A percentile compares a stretch with the other conserved stretches of the same genome.
These are phyloP conservation scores for Eonycteris spelaea DNA, from an alignment of 2,113 vertebrate species.

Conservation along the genomic window DNA sequence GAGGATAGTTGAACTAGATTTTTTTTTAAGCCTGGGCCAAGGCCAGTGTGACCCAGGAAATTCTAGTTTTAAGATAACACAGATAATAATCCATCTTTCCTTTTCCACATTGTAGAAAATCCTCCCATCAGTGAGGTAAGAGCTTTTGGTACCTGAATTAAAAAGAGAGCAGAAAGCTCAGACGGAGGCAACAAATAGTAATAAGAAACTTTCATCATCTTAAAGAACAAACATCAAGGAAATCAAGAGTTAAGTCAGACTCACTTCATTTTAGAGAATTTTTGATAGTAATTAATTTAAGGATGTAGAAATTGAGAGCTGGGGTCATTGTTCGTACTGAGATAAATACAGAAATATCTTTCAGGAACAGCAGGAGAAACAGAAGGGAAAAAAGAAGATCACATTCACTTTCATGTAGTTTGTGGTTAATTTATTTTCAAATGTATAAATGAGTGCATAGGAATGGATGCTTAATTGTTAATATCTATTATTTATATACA, in stretches of 20 bases:
- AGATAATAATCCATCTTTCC: background rate
- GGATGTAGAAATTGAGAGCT: slow-evolving; percentile 70
- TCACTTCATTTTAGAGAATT: slow-evolving; percentile 59
- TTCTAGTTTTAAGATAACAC: background rate
- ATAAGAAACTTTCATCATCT: background rate
- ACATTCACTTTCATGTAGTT: slow-evolving; percentile 75
- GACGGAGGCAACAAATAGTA: background rate
- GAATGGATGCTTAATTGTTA: slow-evolving; percentile 86
- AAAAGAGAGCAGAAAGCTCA: background rate
- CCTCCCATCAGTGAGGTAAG: background rate
- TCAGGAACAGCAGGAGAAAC: slow-evolving; percentile 79
- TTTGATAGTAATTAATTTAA: slow-evolving; percentile 81
- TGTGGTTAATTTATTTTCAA: slow-evolving; percentile 85
- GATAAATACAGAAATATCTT: slow-evolving; percentile 75
- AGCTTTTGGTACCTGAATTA: background rate
- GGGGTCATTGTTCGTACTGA: slow-evolving; percentile 79
- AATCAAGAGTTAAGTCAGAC: slow-evolving; percentile 63
- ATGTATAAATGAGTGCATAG: slow-evolving; percentile 82
- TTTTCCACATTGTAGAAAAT: background rate
- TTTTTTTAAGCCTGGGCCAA: slow-evolving; percentile 53
- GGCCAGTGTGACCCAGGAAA: background rate
- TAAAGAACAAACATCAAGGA: slow-evolving; percentile 51
- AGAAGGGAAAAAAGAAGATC: slow-evolving; percentile 77
- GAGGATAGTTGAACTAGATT: background rate
- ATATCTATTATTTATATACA: slow-evolving; percentile 87